phyloP scores from a whole-genome alignment of 2,888 invertebrate species.

The Ophonus ardosiacus region DNA sequence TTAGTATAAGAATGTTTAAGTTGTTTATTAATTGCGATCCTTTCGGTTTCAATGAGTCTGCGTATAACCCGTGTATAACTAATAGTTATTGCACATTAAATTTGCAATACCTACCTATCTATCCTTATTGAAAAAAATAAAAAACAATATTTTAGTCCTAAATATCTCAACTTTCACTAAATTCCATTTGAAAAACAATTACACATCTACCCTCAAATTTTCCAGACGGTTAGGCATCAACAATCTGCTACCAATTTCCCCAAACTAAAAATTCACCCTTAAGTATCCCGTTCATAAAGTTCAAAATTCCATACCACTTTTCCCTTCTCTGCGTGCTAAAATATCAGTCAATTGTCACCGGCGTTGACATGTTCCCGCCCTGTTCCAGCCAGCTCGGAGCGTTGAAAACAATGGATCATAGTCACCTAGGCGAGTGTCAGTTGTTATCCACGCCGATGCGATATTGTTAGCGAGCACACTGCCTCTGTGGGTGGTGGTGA shows the following conservation, averaged over 20 bases:
- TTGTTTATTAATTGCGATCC: no score
- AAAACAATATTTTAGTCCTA: no score
- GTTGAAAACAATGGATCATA: constrained; percentile 47
- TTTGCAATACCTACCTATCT: no score
- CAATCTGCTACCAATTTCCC: constrained; percentile 10
- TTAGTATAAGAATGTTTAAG: no score
- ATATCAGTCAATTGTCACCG: constrained; percentile 16
- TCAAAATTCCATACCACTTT: neutral
- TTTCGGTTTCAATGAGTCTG: no score
- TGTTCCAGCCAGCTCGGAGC: neutral
- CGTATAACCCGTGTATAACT: no score
- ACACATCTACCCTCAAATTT: constrained; percentile 2
- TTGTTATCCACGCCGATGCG: constrained; percentile 54
- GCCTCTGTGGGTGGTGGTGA: constrained; percentile 50
- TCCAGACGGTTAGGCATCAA: constrained; percentile 16
- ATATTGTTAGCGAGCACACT: constrained; percentile 46
- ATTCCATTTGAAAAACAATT: neutral
- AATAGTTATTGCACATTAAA: no score
- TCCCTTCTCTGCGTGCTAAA: constrained; percentile 20
- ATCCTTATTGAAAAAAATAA: no score
- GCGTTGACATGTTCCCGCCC: constrained; percentile 40
- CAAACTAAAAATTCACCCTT: neutral
- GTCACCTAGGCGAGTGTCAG: constrained; percentile 43
- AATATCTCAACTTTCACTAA: neutral
- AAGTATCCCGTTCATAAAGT: neutral